Conservation (phyloP, 2,113 vertebrate species). For the Lucifuga dentata region DNA sequence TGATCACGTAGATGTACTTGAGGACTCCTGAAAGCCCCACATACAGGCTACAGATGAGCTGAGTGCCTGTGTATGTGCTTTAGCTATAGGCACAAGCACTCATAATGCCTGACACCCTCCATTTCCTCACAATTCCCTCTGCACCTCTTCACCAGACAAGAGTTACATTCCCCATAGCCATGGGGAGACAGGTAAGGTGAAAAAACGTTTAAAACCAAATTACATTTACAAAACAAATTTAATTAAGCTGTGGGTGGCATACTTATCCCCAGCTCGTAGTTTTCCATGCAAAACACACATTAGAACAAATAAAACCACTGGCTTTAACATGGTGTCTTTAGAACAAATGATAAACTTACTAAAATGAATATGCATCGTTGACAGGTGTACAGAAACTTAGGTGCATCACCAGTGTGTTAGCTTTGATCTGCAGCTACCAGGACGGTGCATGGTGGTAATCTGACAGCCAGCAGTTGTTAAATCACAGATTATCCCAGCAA, state of each 20-base stretch:
- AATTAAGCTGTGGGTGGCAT: constrained; percentile 40
- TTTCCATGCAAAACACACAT: constrained; percentile 10
- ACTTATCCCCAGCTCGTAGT: constrained; percentile 42
- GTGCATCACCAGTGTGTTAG: constrained; percentile 1
- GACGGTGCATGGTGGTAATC: constrained; percentile 36
- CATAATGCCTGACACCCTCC: constrained; percentile 57
- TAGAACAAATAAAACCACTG: not conserved
- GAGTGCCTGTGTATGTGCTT: constrained; percentile 46
- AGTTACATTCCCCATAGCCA: constrained; percentile 55
- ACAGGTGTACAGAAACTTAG: constrained; percentile 14
- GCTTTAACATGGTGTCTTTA: constrained; percentile 17
- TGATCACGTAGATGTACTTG: constrained; percentile 30
- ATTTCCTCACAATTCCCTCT: constrained; percentile 51
- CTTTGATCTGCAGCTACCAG: constrained; percentile 25
- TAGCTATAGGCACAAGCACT: constrained; percentile 60
- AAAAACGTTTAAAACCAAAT: constrained; percentile 59
- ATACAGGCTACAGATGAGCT: constrained; percentile 49
- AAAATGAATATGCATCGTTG: constrained; percentile 7
- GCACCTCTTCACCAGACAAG: constrained; percentile 67
- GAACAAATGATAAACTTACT: not conserved
- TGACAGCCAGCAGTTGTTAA: constrained; percentile 63
- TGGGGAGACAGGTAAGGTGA: constrained; percentile 35
- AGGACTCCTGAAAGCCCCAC: constrained; percentile 43
- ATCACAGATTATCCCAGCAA: constrained; percentile 64
- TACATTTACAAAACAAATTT: not conserved